phyloP scores from a whole-genome alignment of 2,797 vertebrate genomes.

The Phalanger gymnotis region DNA sequence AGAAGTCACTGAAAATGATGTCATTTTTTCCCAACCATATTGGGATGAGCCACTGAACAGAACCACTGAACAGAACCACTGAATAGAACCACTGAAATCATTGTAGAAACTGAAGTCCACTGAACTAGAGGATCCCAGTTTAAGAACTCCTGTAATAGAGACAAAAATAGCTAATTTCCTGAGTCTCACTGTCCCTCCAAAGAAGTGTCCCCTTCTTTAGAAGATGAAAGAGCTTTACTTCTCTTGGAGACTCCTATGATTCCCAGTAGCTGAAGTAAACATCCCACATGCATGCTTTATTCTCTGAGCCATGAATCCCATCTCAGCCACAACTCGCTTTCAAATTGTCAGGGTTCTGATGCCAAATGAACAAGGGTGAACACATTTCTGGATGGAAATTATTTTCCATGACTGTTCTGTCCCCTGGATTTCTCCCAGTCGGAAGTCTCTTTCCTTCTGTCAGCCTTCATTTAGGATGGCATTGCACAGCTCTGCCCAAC shows the following conservation, averaged over 20 bases:
- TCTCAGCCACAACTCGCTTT: background rate
- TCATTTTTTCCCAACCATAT: background rate
- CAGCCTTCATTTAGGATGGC: background rate
- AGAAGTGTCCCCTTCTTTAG: too few species aligned
- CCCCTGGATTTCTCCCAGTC: background rate
- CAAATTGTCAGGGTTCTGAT: background rate
- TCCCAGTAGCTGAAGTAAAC: background rate
- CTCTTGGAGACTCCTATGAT: background rate
- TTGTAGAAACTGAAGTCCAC: background rate
- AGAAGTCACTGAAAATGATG: background rate
- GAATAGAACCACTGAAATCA: background rate
- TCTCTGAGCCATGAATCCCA: too few species aligned
- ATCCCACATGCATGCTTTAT: accelerated
- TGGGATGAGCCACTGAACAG: too few species aligned
- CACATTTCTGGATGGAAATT: background rate
- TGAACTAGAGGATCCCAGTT: background rate
- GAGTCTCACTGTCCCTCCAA: background rate
- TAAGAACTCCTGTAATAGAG: background rate
- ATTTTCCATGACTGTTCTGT: background rate
- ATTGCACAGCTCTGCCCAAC: background rate
- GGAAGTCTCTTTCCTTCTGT: background rate
- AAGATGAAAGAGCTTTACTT: background rate
- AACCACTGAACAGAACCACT: background rate
- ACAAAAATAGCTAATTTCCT: background rate
- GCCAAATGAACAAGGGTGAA: background rate